Evolutionary conservation across 2,113 vertebrate genomes (phyloP).

Genomic region (Centrocercus urophasianus): DNA sequence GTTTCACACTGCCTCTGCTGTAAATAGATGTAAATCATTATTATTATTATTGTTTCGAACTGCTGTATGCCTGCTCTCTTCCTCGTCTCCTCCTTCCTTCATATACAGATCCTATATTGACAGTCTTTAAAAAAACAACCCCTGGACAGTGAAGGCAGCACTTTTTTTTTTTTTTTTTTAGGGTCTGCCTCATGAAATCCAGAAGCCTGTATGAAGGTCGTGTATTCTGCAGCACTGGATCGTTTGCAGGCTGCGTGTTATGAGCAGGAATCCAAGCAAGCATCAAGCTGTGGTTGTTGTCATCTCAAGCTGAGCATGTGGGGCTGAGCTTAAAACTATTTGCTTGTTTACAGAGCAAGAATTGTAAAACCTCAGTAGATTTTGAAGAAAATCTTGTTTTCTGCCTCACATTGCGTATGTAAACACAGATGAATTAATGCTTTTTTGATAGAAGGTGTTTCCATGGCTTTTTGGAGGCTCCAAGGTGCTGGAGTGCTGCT

Average conservation of each 20-base stretch:
- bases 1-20: neutral
- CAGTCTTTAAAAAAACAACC: neutral
- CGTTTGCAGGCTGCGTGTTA: accelerated
- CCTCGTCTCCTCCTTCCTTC: neutral
- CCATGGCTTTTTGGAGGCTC: neutral
- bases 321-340: neutral
- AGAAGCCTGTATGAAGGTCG: neutral
- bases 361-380: neutral
- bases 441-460: neutral
- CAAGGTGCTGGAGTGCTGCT: accelerated
- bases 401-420: neutral
- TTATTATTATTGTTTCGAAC: neutral
- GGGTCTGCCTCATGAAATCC: neutral
- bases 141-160: neutral
- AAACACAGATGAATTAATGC: neutral
- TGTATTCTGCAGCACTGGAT: accelerated
- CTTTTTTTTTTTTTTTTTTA: neutral
- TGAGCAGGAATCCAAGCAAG: neutral
- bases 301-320: neutral
- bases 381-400: neutral
- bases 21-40: neutral
- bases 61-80: neutral
- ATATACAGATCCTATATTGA: neutral
- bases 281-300: neutral
- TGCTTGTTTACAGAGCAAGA: neutral